These are phyloP conservation scores for Horisme vitalbata DNA, from an alignment of 2,888 invertebrate genomes.

Conservation along the genomic window DNA sequence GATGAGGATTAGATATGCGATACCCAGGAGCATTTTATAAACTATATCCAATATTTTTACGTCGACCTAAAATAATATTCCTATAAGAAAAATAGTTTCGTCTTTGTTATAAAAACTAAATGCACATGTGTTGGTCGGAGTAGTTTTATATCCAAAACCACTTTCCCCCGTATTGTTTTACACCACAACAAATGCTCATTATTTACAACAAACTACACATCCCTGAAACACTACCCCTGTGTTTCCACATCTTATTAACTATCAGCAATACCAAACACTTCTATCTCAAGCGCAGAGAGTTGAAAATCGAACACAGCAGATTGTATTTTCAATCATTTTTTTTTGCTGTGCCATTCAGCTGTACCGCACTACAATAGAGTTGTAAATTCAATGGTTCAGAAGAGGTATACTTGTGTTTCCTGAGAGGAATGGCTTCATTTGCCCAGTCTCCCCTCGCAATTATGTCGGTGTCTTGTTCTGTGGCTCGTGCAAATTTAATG, in stretches of 20 bases:
- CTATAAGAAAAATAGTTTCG: too few species aligned
- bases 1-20: too few species aligned
- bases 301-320: neutral
- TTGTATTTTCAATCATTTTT: conserved; percentile 1
- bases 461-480: conserved; percentile 54
- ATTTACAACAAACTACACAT: conserved; percentile 63
- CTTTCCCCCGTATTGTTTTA: conserved; percentile 36
- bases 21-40: too few species aligned
- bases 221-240: conserved; percentile 44
- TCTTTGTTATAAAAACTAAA: too few species aligned
- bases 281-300: conserved; percentile 4
- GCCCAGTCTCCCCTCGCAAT: conserved; percentile 55
- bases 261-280: neutral
- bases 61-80: too few species aligned
- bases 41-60: too few species aligned
- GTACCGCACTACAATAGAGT: conserved; percentile 19
- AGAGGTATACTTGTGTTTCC: conserved; percentile 21
- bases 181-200: conserved; percentile 46
- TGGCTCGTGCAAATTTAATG: conserved; percentile 65
- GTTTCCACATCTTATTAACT: conserved; percentile 31
- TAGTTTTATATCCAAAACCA: conserved; percentile 14
- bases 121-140: neutral
- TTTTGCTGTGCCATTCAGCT: conserved; percentile 2
- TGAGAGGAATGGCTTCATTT: conserved; percentile 62
- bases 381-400: conserved; percentile 6